Evolutionary conservation across 2,113 vertebrate genomes (phyloP).

Genomic region (Cyanoderma ruficeps): DNA sequence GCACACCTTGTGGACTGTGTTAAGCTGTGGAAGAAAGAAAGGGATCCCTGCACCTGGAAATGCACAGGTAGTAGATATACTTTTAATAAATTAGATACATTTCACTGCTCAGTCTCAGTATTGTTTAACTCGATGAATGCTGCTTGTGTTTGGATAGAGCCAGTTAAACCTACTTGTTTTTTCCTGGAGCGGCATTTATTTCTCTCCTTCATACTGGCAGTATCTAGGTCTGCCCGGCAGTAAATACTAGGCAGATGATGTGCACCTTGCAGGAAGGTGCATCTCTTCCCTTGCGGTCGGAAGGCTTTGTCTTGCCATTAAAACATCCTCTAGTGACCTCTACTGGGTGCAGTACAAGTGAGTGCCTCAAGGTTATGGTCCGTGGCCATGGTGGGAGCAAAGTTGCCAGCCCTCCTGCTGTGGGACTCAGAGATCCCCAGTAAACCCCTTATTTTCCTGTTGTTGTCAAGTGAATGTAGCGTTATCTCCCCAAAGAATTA

Average conservation of each 20-base stretch:
- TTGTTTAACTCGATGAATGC: neutral
- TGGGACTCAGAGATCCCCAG: neutral
- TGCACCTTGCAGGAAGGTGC: neutral
- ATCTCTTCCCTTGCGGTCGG: neutral
- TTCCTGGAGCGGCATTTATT: neutral
- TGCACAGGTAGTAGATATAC: constrained; percentile 78
- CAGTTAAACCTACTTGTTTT: neutral
- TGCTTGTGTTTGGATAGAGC: neutral
- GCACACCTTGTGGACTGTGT: constrained; percentile 80
- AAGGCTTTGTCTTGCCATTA: neutral
- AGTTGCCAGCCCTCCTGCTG: neutral
- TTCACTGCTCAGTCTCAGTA: neutral
- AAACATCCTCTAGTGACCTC: constrained; percentile 24
- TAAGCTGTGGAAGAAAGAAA: constrained; percentile 75
- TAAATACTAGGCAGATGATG: neutral
- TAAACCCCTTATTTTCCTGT: neutral
- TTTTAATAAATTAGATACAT: neutral
- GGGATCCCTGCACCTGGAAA: constrained; percentile 64
- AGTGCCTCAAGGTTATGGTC: neutral
- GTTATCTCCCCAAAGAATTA: neutral
- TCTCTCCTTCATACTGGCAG: neutral
- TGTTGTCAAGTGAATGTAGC: neutral
- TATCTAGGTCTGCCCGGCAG: neutral
- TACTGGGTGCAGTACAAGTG: neutral
- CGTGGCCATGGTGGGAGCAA: neutral